phyloP scores from a whole-genome alignment of 2,113 vertebrate genomes.

The Neolamprologus caudopunctatus region DNA sequence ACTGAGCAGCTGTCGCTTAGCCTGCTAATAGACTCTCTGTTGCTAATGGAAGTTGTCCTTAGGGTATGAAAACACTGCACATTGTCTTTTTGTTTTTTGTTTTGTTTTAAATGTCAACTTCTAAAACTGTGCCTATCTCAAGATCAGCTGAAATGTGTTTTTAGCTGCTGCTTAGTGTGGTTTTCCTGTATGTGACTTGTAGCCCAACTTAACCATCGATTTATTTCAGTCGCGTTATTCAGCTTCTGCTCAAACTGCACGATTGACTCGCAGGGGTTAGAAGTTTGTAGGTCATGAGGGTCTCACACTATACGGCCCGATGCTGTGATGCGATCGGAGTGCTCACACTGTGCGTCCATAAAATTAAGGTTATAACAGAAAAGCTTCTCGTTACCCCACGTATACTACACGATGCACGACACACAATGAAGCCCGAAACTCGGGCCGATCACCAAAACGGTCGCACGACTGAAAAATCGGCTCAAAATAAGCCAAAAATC shows the following conservation, averaged over 20 bases:
- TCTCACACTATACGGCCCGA: not conserved
- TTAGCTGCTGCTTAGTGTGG: not conserved
- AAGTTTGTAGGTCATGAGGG: not conserved
- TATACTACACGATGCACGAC: not conserved
- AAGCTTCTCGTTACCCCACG: not conserved
- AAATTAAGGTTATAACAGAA: not conserved
- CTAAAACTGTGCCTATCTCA: not conserved
- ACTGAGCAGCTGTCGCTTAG: constrained; percentile 45
- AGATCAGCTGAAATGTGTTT: not conserved
- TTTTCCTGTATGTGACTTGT: not conserved
- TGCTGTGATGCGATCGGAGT: not conserved
- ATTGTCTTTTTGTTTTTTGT: not conserved
- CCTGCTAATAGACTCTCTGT: constrained; percentile 34
- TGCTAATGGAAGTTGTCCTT: constrained; percentile 33
- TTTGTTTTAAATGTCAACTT: not conserved
- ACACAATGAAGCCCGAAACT: not conserved
- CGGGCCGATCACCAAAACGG: rapidly evolving
- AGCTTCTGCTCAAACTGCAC: not conserved
- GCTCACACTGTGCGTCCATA: not conserved
- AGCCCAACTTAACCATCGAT: not conserved
- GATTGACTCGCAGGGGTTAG: not conserved
- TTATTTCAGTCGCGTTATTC: not conserved
- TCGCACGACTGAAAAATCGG: rapidly evolving
- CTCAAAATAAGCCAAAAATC: not conserved
- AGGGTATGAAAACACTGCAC: not conserved